A percentile compares a stretch with the other conserved stretches of the same genome.
Conservation (phyloP, 2,113 vertebrate species). For the Labeo rohita region DNA sequence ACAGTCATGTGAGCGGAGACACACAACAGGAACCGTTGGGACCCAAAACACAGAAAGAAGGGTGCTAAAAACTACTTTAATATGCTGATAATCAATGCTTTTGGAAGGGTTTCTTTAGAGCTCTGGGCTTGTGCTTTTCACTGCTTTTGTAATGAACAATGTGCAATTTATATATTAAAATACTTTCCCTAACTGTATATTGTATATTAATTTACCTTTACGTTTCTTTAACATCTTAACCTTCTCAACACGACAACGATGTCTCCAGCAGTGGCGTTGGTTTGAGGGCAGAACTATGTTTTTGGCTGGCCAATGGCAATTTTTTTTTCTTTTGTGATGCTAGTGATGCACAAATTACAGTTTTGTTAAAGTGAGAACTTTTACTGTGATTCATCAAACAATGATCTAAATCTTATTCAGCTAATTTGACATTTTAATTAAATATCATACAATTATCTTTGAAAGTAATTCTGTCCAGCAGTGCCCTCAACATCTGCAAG, state of each 20-base stretch:
- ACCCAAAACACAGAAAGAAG: not conserved
- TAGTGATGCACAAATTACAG: not conserved
- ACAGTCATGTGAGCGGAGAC: conserved; percentile 42
- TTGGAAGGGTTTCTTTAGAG: not conserved
- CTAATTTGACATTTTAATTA: not conserved
- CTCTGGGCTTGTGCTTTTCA: not conserved
- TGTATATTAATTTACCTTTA: not conserved
- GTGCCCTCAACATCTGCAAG: conserved; percentile 11
- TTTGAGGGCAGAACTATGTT: not conserved
- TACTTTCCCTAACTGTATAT: not conserved
- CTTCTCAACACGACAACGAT: not conserved
- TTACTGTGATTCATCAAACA: not conserved
- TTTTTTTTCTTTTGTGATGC: not conserved
- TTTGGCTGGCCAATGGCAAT: not conserved
- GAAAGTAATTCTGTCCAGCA: not conserved
- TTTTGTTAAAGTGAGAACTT: not conserved
- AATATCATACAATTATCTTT: not conserved
- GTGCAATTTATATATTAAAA: not conserved
- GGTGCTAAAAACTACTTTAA: conserved; percentile 29
- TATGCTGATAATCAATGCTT: not conserved
- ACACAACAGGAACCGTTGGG: conserved; percentile 26
- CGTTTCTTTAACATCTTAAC: not conserved
- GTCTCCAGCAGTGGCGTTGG: not conserved
- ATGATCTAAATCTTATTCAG: not conserved
- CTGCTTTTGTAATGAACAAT: not conserved